Conservation (phyloP, 2,113 vertebrate species). For the Mungos mungo region DNA sequence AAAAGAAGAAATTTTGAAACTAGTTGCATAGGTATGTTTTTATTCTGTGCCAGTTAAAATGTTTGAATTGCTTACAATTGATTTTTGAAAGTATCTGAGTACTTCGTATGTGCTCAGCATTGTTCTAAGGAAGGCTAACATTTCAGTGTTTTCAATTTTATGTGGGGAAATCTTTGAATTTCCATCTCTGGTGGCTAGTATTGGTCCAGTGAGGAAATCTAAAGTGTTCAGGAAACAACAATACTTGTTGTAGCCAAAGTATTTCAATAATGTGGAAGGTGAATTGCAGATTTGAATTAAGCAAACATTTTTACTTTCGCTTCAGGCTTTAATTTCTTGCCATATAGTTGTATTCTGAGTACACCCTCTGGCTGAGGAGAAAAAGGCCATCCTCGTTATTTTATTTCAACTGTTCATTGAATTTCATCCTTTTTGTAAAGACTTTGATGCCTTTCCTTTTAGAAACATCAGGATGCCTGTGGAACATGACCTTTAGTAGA, state of each 20-base stretch:
- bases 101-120: not conserved
- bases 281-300: not conserved
- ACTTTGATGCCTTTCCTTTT: constrained; percentile 10
- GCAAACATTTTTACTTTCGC: not conserved
- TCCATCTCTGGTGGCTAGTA: not conserved
- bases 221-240: not conserved
- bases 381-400: not conserved
- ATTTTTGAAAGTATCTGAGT: not conserved
- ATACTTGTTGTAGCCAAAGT: not conserved
- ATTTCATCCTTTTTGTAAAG: not conserved
- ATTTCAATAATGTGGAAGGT: not conserved
- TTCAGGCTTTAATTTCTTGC: constrained; percentile 40
- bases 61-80: not conserved
- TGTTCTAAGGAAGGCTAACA: not conserved
- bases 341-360: not conserved
- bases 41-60: not conserved
- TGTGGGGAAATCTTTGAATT: not conserved
- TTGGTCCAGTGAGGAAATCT: not conserved
- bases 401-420: constrained; percentile 7
- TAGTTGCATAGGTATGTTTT: not conserved
- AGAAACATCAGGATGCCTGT: constrained; percentile 17
- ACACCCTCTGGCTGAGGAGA: constrained; percentile 4
- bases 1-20: constrained; percentile 15
- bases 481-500: constrained; percentile 33
- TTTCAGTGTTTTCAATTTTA: constrained; percentile 27